phyloP scores from a whole-genome alignment of 2,888 invertebrate genomes.

The Adela reaumurella region DNA sequence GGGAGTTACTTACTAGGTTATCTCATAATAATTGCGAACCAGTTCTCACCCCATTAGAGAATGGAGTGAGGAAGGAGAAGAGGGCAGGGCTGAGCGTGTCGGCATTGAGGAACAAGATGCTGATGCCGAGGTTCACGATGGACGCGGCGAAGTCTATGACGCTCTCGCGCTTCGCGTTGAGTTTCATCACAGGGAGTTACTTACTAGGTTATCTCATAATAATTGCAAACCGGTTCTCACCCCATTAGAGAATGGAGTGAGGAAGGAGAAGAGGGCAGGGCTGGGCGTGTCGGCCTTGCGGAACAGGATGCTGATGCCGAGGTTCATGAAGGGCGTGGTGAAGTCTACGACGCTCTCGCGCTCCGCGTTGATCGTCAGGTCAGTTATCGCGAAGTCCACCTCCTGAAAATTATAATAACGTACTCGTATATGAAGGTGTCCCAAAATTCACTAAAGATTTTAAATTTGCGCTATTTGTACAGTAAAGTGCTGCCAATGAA shows the following conservation, averaged over 20 bases:
- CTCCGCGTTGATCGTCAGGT: constrained; percentile 85
- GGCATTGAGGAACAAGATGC: constrained; percentile 84
- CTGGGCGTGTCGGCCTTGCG: constrained; percentile 78
- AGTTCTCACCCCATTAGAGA: too few relatives aligned
- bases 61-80: too few relatives aligned
- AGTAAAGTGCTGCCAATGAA: too few relatives aligned
- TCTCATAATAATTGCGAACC: too few relatives aligned
- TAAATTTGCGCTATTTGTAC: too few relatives aligned
- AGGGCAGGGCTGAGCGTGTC: constrained; percentile 77
- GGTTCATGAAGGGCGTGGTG: constrained; percentile 94
- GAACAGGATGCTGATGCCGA: constrained; percentile 87
- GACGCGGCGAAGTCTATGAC: constrained; percentile 94
- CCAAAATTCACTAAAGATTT: not conserved
- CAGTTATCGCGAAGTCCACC: constrained; percentile 88
- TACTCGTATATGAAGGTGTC: not conserved
- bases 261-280: constrained; percentile 86
- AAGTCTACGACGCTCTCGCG: constrained; percentile 89
- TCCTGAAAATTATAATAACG: constrained; percentile 52
- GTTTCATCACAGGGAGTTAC: constrained; percentile 86
- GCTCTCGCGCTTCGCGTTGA: constrained; percentile 82
- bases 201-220: too few relatives aligned
- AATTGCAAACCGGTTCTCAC: too few relatives aligned
- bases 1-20: too few relatives aligned
- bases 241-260: constrained; percentile 80
- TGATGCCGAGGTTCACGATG: constrained; percentile 92